phyloP scores from a whole-genome alignment of 2,113 vertebrate genomes.

The Trematomus loennbergii region DNA sequence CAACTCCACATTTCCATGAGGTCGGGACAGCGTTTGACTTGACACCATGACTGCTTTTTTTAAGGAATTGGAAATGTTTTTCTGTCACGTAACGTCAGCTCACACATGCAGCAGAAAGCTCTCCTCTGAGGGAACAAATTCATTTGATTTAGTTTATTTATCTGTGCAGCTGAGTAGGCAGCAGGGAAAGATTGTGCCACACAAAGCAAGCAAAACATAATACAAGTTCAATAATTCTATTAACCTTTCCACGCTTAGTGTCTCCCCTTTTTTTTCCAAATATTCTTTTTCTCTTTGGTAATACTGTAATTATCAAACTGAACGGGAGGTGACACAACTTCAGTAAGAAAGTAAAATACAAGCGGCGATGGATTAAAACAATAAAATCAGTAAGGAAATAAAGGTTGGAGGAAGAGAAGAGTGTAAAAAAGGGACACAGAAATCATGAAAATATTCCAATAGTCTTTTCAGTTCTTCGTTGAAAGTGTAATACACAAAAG shows the following conservation, averaged over 20 bases:
- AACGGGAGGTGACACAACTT: background rate
- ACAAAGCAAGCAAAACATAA: conserved; percentile 34
- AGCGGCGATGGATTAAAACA: background rate
- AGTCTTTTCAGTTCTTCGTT: background rate
- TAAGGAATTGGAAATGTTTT: conserved; percentile 37
- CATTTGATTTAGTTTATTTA: conserved; percentile 47
- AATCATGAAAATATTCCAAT: background rate
- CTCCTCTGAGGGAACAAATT: conserved; percentile 27
- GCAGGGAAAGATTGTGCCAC: conserved; percentile 14
- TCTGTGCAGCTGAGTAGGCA: conserved; percentile 39
- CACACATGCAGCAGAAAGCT: conserved; percentile 15
- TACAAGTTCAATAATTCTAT: conserved; percentile 31
- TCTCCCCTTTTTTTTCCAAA: conserved; percentile 1
- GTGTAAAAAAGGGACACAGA: background rate
- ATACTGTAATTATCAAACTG: conserved; percentile 15
- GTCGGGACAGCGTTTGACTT: conserved; percentile 48
- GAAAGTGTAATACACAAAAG: conserved; percentile 2
- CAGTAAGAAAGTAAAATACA: background rate
- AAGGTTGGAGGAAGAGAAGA: background rate
- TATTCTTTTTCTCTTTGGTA: conserved; percentile 5
- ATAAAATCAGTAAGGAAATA: background rate
- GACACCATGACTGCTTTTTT: conserved; percentile 24
- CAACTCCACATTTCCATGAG: conserved; percentile 37
- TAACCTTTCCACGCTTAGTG: conserved; percentile 24
- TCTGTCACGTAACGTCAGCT: conserved; percentile 18